These are phyloP conservation scores for Caenorhabditis virilis DNA, from an alignment of 2,888 invertebrate genomes.

Conservation along the genomic window DNA sequence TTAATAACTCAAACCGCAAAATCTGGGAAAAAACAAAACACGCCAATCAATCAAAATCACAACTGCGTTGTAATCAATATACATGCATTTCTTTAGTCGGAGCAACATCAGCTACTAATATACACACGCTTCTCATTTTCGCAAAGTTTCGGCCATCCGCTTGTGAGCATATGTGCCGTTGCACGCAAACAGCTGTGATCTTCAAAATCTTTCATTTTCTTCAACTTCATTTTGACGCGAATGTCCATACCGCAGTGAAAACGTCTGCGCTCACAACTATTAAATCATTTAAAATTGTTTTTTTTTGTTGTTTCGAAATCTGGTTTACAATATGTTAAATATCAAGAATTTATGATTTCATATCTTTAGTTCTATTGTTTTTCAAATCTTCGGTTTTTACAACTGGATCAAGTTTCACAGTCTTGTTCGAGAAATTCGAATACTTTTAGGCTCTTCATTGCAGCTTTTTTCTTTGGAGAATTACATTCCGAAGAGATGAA, in stretches of 20 bases:
- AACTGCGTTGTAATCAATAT: too few relatives aligned
- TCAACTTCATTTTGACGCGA: slow-evolving; percentile 30
- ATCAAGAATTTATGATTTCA: not conserved
- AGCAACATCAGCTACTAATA: too few relatives aligned
- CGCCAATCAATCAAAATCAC: too few relatives aligned
- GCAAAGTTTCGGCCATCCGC: slow-evolving; percentile 21
- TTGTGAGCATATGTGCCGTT: slow-evolving; percentile 40
- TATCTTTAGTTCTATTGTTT: slow-evolving; percentile 2
- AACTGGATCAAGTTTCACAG: too few relatives aligned
- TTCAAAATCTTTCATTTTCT: slow-evolving; percentile 13
- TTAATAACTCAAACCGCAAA: too few relatives aligned
- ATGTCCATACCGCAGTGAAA: too few relatives aligned
- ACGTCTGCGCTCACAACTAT: slow-evolving; percentile 15
- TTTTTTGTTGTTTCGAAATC: not conserved
- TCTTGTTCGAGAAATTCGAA: too few relatives aligned
- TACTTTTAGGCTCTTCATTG: not conserved
- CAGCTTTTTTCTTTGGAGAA: not conserved
- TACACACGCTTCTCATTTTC: slow-evolving; percentile 46
- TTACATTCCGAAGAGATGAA: not conserved
- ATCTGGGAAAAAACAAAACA: too few relatives aligned
- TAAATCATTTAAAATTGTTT: not conserved
- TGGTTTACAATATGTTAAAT: not conserved
- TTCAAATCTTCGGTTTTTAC: too few relatives aligned
- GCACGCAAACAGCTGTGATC: slow-evolving; percentile 43
- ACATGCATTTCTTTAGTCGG: too few relatives aligned